These are phyloP conservation scores for Spisula subtruncata DNA, from an alignment of 2,888 invertebrate genomes.

Conservation along the genomic window DNA sequence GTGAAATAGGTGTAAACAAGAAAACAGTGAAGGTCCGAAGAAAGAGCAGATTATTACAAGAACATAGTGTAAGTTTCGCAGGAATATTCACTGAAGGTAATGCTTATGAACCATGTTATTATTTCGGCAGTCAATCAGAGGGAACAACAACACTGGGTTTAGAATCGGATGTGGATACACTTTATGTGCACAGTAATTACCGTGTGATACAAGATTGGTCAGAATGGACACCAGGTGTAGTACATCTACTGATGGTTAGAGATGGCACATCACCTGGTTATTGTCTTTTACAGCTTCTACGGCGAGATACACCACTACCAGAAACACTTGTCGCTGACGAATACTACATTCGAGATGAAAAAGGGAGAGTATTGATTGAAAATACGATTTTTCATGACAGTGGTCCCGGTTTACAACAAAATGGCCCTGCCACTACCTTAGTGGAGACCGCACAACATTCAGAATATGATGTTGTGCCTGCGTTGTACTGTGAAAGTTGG, in stretches of 20 bases:
- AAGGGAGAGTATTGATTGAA: conserved; percentile 1
- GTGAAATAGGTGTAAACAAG: background rate
- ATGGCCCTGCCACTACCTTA: background rate
- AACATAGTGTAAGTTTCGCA: background rate
- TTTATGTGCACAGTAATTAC: background rate
- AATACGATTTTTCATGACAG: background rate
- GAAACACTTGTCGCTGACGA: background rate
- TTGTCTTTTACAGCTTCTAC: background rate
- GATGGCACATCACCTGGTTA: conserved; percentile 25
- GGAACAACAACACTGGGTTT: conserved; percentile 20
- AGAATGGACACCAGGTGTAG: conserved; percentile 27
- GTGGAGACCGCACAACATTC: background rate
- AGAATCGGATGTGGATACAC: background rate
- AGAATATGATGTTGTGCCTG: background rate
- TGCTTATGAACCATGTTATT: background rate
- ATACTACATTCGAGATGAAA: background rate
- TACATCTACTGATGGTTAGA: conserved; percentile 7
- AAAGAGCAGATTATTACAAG: background rate
- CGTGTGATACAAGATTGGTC: conserved; percentile 28
- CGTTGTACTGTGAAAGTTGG: conserved; percentile 14
- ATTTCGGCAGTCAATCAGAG: background rate
- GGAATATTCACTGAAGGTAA: background rate
- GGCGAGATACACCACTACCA: conserved; percentile 12
- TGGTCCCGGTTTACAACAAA: background rate
- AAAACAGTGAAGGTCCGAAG: background rate